Percentiles rank a stretch among this genome's conserved stretches.
Conservation (phyloP, 2,113 vertebrate genomes). For the Thermophis baileyi region DNA sequence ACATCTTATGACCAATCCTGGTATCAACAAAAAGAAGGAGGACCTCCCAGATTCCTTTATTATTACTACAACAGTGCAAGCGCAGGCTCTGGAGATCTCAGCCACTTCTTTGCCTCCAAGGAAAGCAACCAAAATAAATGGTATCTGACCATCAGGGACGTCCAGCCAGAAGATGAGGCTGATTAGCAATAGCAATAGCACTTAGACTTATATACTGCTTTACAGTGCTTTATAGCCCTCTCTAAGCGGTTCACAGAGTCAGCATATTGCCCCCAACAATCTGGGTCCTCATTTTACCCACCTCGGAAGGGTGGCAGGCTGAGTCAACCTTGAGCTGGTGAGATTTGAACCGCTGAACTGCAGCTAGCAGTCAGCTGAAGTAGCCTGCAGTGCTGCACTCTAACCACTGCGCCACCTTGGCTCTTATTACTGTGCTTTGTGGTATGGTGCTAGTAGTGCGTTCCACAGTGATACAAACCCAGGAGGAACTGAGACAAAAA, state of each 20-base stretch:
- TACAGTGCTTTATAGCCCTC: too few species aligned
- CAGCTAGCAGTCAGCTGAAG: too few species aligned
- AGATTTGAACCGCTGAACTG: too few species aligned
- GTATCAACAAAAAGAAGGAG: background rate
- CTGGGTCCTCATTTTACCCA: too few species aligned
- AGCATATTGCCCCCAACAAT: too few species aligned
- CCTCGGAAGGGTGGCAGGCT: too few species aligned
- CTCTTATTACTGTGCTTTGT: background rate
- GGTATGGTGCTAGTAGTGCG: background rate
- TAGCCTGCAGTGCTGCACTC: too few species aligned
- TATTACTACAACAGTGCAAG: background rate
- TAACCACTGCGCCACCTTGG: too few species aligned
- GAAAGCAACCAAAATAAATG: background rate
- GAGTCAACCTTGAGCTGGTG: too few species aligned
- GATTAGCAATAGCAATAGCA: too few species aligned
- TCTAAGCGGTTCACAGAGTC: too few species aligned
- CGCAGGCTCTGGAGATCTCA: background rate
- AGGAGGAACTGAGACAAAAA: conserved; percentile 4
- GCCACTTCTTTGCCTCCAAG: background rate
- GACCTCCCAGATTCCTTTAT: background rate
- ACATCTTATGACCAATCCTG: rapidly evolving
- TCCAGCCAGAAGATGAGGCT: background rate
- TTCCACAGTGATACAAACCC: background rate
- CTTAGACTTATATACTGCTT: too few species aligned
- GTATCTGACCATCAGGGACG: background rate